Conservation (phyloP, 2,797 vertebrate genomes). For the Microtus obscurus region DNA sequence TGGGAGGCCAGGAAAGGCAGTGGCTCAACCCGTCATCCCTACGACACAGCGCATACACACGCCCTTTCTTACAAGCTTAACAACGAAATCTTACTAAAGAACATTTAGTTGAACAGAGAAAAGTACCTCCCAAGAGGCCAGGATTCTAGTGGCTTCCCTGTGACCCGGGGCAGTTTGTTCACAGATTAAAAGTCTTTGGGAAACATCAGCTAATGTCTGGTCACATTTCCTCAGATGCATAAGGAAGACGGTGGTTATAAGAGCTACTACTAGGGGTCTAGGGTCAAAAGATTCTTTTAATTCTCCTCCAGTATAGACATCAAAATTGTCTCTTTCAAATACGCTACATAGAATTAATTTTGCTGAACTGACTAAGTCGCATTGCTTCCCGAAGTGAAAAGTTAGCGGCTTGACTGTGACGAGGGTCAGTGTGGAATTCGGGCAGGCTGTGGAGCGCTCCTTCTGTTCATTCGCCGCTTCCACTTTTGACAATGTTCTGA, state of each 20-base stretch:
- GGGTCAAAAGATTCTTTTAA: slow-evolving; percentile 37
- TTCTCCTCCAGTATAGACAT: slow-evolving; percentile 17
- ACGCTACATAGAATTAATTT: slow-evolving; percentile 18
- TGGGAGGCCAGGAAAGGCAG: not conserved
- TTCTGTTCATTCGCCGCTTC: not conserved
- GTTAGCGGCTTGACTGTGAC: not conserved
- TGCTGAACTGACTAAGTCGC: slow-evolving; percentile 13
- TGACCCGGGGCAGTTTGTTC: not conserved
- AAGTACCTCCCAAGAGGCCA: not conserved
- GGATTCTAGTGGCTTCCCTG: not conserved
- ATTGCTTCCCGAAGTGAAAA: slow-evolving; percentile 48
- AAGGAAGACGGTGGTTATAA: not conserved
- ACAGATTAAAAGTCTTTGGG: not conserved
- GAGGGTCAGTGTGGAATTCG: not conserved
- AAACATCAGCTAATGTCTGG: not conserved
- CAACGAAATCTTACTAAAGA: slow-evolving; percentile 28
- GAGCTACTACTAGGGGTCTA: slow-evolving; percentile 1
- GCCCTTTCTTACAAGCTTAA: not conserved
- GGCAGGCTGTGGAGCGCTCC: not conserved
- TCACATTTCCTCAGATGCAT: not conserved
- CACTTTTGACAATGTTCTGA: not conserved
- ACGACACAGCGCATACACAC: not conserved
- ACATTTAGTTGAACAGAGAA: not conserved
- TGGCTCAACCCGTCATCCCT: not conserved
- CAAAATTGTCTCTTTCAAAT: slow-evolving; percentile 39